phyloP scores from a whole-genome alignment of 2,888 invertebrate species.

The Siphlonurus alternatus region DNA sequence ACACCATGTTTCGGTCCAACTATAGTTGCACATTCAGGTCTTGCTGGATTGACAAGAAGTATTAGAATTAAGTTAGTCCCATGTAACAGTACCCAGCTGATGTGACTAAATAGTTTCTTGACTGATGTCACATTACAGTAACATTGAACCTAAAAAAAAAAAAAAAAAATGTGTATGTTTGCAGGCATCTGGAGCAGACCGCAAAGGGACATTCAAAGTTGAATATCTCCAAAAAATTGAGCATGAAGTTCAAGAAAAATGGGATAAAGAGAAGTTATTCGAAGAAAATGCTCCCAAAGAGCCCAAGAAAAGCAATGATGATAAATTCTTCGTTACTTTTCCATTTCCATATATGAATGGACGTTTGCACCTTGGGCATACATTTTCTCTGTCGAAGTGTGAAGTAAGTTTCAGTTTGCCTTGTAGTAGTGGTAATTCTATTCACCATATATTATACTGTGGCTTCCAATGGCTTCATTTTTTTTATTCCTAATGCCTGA shows the following conservation, averaged over 20 bases:
- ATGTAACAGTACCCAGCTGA: too few relatives aligned
- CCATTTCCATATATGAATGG: conserved; percentile 99
- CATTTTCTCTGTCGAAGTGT: conserved; percentile 92
- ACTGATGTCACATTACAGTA: too few relatives aligned
- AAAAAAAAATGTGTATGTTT: too few relatives aligned
- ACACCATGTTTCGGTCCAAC: too few relatives aligned
- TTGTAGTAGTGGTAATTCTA: conserved; percentile 3
- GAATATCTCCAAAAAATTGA: conserved; percentile 85
- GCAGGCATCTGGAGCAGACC: conserved; percentile 26
- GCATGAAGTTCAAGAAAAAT: conserved; percentile 62
- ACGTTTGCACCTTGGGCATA: conserved; percentile 90
- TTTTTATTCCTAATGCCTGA: too few relatives aligned
- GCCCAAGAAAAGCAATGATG: conserved; percentile 36
- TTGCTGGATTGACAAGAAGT: too few relatives aligned
- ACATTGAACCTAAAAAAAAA: too few relatives aligned
- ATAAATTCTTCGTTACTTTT: conserved; percentile 88
- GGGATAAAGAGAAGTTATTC: conserved; percentile 66
- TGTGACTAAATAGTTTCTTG: too few relatives aligned
- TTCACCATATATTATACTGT: neutral
- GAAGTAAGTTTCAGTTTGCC: too few relatives aligned
- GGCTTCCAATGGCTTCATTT: too few relatives aligned
- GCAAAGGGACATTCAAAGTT: conserved; percentile 95
- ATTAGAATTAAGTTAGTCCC: too few relatives aligned
- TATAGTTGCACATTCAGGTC: too few relatives aligned
- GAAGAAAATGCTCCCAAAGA: conserved; percentile 63